Conservation (phyloP, 2,113 vertebrate genomes). For the Rhizomys pruinosus region DNA sequence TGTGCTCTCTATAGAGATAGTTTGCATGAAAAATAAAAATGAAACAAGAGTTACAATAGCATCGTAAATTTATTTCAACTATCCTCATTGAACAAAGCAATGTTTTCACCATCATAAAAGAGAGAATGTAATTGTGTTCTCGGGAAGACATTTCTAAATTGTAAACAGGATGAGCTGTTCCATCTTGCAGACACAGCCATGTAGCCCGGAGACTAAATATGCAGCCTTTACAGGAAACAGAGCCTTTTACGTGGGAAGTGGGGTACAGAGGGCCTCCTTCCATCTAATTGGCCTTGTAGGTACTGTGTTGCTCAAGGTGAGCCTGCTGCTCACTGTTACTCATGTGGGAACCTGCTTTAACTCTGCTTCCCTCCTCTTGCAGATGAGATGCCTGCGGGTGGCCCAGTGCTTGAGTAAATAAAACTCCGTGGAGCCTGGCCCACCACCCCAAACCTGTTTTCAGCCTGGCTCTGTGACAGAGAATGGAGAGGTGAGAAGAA, state of each 20-base stretch:
- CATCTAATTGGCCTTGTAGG: not conserved
- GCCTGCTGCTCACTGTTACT: slow-evolving; percentile 1
- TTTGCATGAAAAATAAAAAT: not conserved
- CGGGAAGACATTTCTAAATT: not conserved
- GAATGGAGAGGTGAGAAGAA: not conserved
- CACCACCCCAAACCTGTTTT: slow-evolving; percentile 47
- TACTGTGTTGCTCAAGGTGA: not conserved
- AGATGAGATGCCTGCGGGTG: slow-evolving; percentile 6
- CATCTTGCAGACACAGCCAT: not conserved
- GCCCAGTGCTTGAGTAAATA: not conserved
- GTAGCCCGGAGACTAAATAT: not conserved
- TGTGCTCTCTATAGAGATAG: no score
- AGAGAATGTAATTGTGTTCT: not conserved
- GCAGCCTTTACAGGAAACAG: not conserved
- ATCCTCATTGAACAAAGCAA: not conserved
- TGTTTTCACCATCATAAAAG: not conserved
- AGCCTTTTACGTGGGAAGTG: not conserved
- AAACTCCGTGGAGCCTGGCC: not conserved
- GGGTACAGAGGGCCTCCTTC: not conserved
- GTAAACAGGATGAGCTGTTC: not conserved
- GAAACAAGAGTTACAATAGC: not conserved
- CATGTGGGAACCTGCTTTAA: slow-evolving; percentile 61
- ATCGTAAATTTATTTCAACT: not conserved
- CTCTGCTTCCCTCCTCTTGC: slow-evolving; percentile 1
- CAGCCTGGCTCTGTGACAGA: not conserved